Conservation (phyloP, 1,140 invertebrate genomes). For the Zaprionus camerounensis region DNA sequence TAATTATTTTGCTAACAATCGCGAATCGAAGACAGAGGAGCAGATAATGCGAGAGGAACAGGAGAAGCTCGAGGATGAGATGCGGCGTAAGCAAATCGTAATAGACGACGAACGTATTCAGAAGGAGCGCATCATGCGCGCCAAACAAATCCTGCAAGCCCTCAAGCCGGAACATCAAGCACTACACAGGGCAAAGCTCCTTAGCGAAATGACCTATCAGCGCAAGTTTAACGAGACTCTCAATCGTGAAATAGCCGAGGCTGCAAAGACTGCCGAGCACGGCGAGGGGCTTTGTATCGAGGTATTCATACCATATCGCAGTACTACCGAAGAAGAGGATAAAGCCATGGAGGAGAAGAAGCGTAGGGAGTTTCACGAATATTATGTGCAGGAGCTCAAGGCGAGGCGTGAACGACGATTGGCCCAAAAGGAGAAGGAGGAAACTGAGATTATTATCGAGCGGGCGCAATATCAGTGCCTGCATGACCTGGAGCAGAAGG, state of each 20-base stretch:
- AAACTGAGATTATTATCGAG: constrained; percentile 16
- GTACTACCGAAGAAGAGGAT: constrained; percentile 48
- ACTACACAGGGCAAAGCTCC: constrained; percentile 39
- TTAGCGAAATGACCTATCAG: constrained; percentile 55
- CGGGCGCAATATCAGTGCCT: constrained; percentile 61
- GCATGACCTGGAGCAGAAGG: constrained; percentile 49
- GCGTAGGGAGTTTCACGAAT: background rate
- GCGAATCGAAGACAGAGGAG: constrained; percentile 7
- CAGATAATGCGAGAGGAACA: background rate
- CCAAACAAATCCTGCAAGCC: constrained; percentile 43
- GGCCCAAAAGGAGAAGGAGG: constrained; percentile 3
- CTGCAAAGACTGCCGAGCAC: constrained; percentile 19
- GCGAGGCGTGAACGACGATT: background rate
- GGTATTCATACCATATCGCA: constrained; percentile 43
- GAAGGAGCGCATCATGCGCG: constrained; percentile 58
- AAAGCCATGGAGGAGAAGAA: constrained; percentile 37
- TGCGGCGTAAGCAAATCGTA: constrained; percentile 6
- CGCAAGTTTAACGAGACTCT: constrained; percentile 47
- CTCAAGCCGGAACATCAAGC: constrained; percentile 56
- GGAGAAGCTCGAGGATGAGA: constrained; percentile 14
- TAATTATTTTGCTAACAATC: constrained; percentile 51
- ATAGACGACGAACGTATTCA: constrained; percentile 39
- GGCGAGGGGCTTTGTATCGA: constrained; percentile 48
- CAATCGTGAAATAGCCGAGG: constrained; percentile 53
- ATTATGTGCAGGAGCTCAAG: constrained; percentile 4